phyloP scores from a whole-genome alignment of 2,113 vertebrate genomes.

The Ovibos moschatus region DNA sequence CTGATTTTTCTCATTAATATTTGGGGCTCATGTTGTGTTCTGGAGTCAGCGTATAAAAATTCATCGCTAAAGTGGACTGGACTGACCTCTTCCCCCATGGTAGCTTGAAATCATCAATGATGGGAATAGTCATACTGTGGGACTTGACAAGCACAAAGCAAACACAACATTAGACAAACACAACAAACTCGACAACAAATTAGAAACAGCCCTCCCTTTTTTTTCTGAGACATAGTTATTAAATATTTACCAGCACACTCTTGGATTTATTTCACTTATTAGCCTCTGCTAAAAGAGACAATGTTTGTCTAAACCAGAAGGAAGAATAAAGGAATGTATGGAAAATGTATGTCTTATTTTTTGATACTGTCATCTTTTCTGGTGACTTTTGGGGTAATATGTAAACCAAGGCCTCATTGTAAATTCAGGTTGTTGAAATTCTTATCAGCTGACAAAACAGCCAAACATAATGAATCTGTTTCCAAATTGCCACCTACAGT shows the following conservation, averaged over 20 bases:
- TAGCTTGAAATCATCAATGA: background rate
- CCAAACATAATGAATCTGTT: background rate
- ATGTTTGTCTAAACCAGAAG: background rate
- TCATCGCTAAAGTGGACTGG: background rate
- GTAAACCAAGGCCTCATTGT: background rate
- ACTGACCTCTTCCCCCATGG: background rate
- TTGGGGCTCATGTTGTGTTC: accelerated
- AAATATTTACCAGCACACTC: background rate
- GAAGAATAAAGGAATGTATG: background rate
- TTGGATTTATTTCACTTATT: background rate
- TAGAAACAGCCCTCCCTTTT: background rate
- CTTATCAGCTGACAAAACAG: background rate
- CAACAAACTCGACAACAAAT: background rate
- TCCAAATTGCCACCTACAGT: background rate
- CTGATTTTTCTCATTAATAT: background rate
- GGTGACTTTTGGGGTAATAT: background rate
- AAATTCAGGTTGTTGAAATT: background rate
- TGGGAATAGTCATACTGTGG: background rate
- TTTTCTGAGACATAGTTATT: background rate
- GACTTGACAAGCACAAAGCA: background rate
- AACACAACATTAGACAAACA: background rate
- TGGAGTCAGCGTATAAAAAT: background rate
- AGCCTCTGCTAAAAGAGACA: background rate
- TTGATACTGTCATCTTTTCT: background rate
- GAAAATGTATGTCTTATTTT: background rate